These are phyloP conservation scores for Tetranychus truncatus DNA, from an alignment of 2,888 invertebrate species.

Conservation along the genomic window DNA sequence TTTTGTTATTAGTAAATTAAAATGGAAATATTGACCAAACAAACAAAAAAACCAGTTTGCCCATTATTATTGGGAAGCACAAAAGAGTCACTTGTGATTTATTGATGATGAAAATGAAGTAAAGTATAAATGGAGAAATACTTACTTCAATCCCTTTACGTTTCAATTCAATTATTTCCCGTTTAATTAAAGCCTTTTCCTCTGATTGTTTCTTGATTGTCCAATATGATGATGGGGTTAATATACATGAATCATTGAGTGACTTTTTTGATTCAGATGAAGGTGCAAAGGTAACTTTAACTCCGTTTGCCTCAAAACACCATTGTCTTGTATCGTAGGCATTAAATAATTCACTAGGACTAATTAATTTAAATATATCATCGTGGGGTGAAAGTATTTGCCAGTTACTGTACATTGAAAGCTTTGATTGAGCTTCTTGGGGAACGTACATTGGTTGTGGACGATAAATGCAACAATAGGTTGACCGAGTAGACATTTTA, in stretches of 20 bases:
- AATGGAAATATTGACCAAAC: too few relatives aligned
- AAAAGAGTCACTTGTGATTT: neutral
- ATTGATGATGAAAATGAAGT: neutral
- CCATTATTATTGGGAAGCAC: too few relatives aligned
- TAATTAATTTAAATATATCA: slow-evolving; percentile 18
- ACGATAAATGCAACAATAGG: slow-evolving; percentile 78
- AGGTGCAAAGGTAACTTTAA: neutral
- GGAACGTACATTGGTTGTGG: slow-evolving; percentile 81
- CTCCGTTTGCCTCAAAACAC: slow-evolving; percentile 29
- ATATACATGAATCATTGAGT: neutral
- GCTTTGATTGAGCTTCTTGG: slow-evolving; percentile 51
- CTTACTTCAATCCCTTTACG: neutral
- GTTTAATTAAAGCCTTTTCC: neutral
- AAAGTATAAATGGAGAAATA: neutral
- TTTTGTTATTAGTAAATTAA: neutral
- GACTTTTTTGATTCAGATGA: neutral
- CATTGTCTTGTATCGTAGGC: slow-evolving; percentile 17
- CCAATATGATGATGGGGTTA: slow-evolving; percentile 9
- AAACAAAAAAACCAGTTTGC: too few relatives aligned
- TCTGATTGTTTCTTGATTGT: neutral
- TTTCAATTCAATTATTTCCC: neutral
- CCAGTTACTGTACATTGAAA: slow-evolving; percentile 95
- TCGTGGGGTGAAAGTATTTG: slow-evolving; percentile 26
- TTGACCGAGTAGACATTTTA: slow-evolving; percentile 71
- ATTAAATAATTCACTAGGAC: slow-evolving; percentile 11